Evolutionary conservation across 1,140 invertebrate genomes (phyloP).

Genomic region (Drosophila prosaltans): DNA sequence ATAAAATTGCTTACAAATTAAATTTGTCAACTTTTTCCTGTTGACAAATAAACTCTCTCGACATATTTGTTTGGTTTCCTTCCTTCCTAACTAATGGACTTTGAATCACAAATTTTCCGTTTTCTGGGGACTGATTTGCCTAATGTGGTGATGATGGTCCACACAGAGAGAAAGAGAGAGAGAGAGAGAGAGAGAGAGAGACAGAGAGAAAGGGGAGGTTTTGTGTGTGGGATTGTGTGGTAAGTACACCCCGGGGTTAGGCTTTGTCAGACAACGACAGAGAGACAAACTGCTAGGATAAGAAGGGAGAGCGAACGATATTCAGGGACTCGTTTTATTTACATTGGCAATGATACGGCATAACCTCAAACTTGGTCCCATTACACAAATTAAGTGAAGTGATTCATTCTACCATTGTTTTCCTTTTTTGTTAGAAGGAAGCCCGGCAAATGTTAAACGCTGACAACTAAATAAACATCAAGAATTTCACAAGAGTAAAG

Average conservation of each 20-base stretch:
- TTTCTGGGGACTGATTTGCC: slow-evolving; percentile 41
- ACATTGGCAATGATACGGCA: slow-evolving; percentile 77
- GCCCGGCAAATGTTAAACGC: slow-evolving; percentile 64
- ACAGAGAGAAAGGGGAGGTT: slow-evolving; percentile 33
- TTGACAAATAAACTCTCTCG: slow-evolving; percentile 25
- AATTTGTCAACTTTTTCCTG: slow-evolving; percentile 74
- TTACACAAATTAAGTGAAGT: slow-evolving; percentile 83
- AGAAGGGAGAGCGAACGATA: slow-evolving; percentile 2
- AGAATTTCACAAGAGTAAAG: slow-evolving; percentile 56
- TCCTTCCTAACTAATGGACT: slow-evolving; percentile 63
- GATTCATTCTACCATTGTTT: slow-evolving; percentile 78
- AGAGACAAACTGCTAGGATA: slow-evolving; percentile 1
- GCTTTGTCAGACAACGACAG: slow-evolving; percentile 41
- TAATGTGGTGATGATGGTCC: slow-evolving; percentile 34
- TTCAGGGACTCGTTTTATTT: slow-evolving; percentile 50
- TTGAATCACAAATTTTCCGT: slow-evolving; percentile 59
- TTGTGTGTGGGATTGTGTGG: slow-evolving; percentile 3
- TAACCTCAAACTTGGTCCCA: slow-evolving; percentile 75
- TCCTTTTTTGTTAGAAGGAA: slow-evolving; percentile 51
- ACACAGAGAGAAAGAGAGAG: background rate
- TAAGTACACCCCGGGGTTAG: slow-evolving; percentile 64
- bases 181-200: slow-evolving; percentile 2
- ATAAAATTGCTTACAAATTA: slow-evolving; percentile 73
- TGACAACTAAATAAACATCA: slow-evolving; percentile 81
- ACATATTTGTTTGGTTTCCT: slow-evolving; percentile 36